Base-by-base conservation (phyloP, 2,113 vertebrate genomes). In the Corydoras sp. region DNA sequence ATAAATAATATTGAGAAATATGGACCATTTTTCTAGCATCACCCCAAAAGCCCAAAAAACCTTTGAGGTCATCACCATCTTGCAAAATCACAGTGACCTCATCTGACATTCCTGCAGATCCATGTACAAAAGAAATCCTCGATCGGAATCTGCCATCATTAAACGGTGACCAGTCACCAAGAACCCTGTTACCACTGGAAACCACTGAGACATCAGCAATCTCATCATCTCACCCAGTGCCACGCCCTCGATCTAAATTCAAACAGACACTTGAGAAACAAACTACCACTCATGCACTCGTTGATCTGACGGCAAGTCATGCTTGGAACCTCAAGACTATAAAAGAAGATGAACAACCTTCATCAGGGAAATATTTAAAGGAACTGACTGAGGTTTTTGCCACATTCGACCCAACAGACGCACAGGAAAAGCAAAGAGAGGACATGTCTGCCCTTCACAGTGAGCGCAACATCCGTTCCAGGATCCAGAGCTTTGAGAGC, bases 401-500 rank as follows among this genome's bases (percentile, higher is more conserved):
- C 61, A 62, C 79, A 7, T 14, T n/a, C 2, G 14, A n/a, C 9
- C 54, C 3, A 56, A 14, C 12, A 5, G 3, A 55, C 30, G 10
- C 11, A 10, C 30, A 11, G 13, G 10, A 12, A 5, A 32, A 12
- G 29, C 15, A 8, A 13, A 80, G 48, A 56, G 82, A 84, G 29
- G 75, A 85, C 73, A 97, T 98, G 97, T 93, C 76, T 68, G 51
- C 76, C 68, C 85, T 85, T 68, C 81, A 86, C 74, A 92, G 72
- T 85, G 91, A 93, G 80, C 90, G 89, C 70, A 92, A 86, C 73
- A 86, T 98, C 79, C 85, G 85, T 76, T 90, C 93, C 75, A 89
- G 86, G 71, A 95, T 98, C 84, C 92, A 95, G 89, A 93, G 89
- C 53, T 95, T 97, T 69, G 96, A 98, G 85, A 87, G 80, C 72